Evolutionary conservation across 2,797 vertebrate species (phyloP).

Genomic region (Spheniscus humboldti): DNA sequence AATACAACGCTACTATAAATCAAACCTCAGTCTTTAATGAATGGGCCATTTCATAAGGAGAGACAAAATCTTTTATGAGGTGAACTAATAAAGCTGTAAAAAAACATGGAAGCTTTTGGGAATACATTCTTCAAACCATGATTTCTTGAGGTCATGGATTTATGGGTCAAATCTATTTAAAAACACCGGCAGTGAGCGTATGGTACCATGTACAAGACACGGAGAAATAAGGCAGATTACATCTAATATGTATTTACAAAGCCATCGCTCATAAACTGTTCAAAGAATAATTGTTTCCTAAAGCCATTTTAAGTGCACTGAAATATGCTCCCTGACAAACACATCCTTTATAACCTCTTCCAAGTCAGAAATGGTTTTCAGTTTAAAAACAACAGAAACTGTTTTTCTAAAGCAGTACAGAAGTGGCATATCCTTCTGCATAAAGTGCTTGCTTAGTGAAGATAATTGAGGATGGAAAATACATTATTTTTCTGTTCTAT

Average conservation of each 20-base stretch:
- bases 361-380: slow-evolving; percentile 19
- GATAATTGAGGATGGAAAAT: slow-evolving; percentile 16
- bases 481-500: slow-evolving; percentile 4
- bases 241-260: slow-evolving; percentile 16
- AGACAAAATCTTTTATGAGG: neutral
- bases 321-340: slow-evolving; percentile 43
- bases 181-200: neutral
- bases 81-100: neutral
- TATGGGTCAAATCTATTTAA: neutral
- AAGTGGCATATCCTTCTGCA: neutral
- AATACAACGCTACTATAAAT: neutral
- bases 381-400: neutral
- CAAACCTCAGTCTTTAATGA: neutral
- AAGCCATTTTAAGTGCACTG: slow-evolving; percentile 23
- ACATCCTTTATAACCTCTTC: slow-evolving; percentile 1
- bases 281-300: slow-evolving; percentile 41
- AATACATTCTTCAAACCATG: neutral
- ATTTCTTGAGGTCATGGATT: neutral
- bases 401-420: neutral
- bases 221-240: slow-evolving; percentile 18
- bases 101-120: neutral
- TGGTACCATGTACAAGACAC: neutral
- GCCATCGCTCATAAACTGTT: neutral
- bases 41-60: neutral
- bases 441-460: neutral